Percentiles rank a stretch among this genome's conserved stretches.
Conservation (phyloP, 2,888 invertebrate genomes). For the Phymatocera aterrima region DNA sequence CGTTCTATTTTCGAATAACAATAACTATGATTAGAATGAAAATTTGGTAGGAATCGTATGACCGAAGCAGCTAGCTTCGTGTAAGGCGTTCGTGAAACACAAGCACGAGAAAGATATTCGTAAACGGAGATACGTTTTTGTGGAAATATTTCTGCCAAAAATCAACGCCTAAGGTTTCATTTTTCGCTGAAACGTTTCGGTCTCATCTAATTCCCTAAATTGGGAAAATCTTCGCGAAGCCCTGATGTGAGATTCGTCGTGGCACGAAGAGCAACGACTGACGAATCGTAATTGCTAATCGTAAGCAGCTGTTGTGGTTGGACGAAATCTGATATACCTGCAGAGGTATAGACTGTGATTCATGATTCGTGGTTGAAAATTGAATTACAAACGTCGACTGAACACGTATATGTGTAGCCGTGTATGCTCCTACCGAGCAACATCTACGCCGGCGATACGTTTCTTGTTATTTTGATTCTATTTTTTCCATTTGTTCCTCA, state of each 20-base stretch:
- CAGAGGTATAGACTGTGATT: neutral
- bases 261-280: neutral
- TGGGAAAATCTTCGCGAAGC: neutral
- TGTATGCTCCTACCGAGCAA: neutral
- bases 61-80: too few species aligned
- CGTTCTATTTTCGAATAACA: too few species aligned
- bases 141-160: too few species aligned
- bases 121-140: too few species aligned
- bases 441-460: neutral
- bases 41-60: too few species aligned
- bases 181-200: too few species aligned
- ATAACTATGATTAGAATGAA: too few species aligned
- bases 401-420: too few species aligned
- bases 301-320: neutral
- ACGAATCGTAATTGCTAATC: neutral
- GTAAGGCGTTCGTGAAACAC: too few species aligned
- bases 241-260: neutral
- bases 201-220: too few species aligned
- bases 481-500: neutral
- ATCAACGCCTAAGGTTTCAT: too few species aligned
- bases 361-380: conserved; percentile 7
- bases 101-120: too few species aligned
- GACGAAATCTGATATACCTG: neutral
- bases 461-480: neutral
- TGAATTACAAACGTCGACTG: conserved; percentile 2